Evolutionary conservation across 2,797 vertebrate genomes (phyloP).

Genomic region (Gobionotothen gibberifrons): DNA sequence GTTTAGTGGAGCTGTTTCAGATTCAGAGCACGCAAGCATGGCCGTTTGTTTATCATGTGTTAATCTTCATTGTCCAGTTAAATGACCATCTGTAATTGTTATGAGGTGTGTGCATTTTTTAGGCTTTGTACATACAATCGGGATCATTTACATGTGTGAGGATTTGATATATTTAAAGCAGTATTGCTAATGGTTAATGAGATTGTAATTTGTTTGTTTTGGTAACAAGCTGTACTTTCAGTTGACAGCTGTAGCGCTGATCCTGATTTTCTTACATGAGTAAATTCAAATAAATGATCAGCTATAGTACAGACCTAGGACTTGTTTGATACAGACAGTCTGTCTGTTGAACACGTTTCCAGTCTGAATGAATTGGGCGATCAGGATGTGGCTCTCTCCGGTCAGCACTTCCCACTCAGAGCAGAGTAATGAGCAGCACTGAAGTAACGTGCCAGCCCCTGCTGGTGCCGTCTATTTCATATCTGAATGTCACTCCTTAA

Average conservation of each 20-base stretch:
- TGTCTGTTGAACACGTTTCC: conserved; percentile 7
- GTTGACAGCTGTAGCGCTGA: not conserved
- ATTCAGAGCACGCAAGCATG: conserved; percentile 45
- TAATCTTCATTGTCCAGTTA: conserved; percentile 51
- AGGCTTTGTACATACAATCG: not conserved
- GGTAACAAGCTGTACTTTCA: not conserved
- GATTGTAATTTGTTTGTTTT: not conserved
- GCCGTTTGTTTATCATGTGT: conserved; percentile 54
- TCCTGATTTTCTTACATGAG: not conserved
- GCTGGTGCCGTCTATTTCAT: conserved; percentile 58
- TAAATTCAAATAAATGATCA: not conserved
- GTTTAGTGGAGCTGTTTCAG: conserved; percentile 20
- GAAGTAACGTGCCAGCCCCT: conserved; percentile 53
- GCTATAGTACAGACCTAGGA: conserved; percentile 10
- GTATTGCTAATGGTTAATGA: not conserved
- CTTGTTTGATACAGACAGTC: conserved; percentile 2
- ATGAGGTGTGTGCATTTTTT: conserved; percentile 20
- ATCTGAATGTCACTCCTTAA: conserved; percentile 67
- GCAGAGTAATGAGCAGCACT: conserved; percentile 52
- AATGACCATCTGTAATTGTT: conserved; percentile 40
- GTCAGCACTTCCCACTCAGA: conserved; percentile 62
- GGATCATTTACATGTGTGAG: not conserved
- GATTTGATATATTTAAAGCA: not conserved
- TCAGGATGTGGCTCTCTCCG: conserved; percentile 33
- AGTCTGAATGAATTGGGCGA: conserved; percentile 38